These are phyloP conservation scores for Colinus virginianus DNA, from an alignment of 2,113 vertebrate species.

Conservation along the genomic window DNA sequence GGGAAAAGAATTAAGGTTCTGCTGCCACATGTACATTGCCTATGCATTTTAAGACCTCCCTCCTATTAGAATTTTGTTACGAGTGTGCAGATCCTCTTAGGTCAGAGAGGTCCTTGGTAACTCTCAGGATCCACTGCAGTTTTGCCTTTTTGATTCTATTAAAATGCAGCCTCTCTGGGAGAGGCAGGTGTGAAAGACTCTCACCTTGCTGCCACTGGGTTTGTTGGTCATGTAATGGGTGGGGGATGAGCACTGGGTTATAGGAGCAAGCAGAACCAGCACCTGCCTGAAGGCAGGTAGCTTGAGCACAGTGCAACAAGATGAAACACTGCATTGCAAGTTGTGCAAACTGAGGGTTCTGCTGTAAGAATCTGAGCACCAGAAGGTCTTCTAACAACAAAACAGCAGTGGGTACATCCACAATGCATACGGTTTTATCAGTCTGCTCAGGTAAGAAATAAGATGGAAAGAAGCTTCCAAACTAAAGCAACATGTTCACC, in stretches of 20 bases:
- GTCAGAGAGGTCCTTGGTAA: neutral
- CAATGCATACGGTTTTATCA: neutral
- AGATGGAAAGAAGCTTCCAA: neutral
- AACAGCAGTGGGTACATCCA: accelerated
- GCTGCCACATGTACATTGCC: neutral
- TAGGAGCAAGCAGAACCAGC: neutral
- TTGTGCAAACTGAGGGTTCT: neutral
- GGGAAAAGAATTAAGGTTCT: neutral
- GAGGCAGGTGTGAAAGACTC: neutral
- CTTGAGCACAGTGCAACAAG: neutral
- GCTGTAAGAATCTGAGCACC: neutral
- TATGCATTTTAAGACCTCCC: neutral
- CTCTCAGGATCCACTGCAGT: neutral
- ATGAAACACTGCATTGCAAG: neutral
- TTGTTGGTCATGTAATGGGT: neutral
- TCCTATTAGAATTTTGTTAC: neutral
- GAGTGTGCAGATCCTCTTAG: accelerated
- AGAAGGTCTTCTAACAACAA: neutral
- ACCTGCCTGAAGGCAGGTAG: neutral
- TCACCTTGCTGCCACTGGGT: neutral
- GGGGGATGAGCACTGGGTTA: neutral
- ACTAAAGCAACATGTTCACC: neutral
- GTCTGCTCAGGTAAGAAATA: neutral
- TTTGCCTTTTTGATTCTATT: neutral
- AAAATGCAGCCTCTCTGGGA: neutral